These are phyloP conservation scores for Fundulus diaphanus DNA, from an alignment of 2,797 vertebrate genomes.

Conservation along the genomic window DNA sequence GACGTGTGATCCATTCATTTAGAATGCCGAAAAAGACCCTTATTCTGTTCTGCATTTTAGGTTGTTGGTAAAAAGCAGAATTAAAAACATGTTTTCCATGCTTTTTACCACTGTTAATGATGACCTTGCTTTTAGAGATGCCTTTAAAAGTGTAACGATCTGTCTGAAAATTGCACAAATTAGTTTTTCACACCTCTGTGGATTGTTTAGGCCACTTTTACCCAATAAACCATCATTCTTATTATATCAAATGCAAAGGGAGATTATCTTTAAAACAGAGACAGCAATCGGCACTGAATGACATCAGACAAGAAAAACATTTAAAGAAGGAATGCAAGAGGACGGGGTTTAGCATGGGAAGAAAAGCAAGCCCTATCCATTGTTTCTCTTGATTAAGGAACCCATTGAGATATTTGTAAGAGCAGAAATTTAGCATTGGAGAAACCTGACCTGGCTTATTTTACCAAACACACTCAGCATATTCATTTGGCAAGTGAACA, in stretches of 20 bases:
- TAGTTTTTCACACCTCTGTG: constrained; percentile 3
- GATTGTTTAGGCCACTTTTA: constrained; percentile 1
- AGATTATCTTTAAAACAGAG: not conserved
- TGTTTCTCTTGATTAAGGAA: constrained; percentile 37
- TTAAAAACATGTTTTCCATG: not conserved
- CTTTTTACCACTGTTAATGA: not conserved
- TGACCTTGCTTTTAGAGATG: not conserved
- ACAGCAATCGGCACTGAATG: constrained; percentile 24
- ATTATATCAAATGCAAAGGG: not conserved
- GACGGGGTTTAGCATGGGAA: constrained; percentile 12
- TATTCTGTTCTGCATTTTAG: not conserved
- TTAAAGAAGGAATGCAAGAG: constrained; percentile 8
- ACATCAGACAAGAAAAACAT: constrained; percentile 35
- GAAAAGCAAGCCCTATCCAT: constrained; percentile 6
- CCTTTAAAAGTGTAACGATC: not conserved
- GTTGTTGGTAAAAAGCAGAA: not conserved
- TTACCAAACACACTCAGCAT: constrained; percentile 3
- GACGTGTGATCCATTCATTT: not conserved
- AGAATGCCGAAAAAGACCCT: not conserved
- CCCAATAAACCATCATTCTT: constrained; percentile 9
- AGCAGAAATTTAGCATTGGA: not conserved
- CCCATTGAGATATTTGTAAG: constrained; percentile 12
- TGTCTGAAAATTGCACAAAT: not conserved
- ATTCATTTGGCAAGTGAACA: not conserved
- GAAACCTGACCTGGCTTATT: not conserved